A percentile compares a stretch with the other conserved stretches of the same genome.
phyloP scores from a whole-genome alignment of 2,113 vertebrate species.

The Cochlearius cochlearius region DNA sequence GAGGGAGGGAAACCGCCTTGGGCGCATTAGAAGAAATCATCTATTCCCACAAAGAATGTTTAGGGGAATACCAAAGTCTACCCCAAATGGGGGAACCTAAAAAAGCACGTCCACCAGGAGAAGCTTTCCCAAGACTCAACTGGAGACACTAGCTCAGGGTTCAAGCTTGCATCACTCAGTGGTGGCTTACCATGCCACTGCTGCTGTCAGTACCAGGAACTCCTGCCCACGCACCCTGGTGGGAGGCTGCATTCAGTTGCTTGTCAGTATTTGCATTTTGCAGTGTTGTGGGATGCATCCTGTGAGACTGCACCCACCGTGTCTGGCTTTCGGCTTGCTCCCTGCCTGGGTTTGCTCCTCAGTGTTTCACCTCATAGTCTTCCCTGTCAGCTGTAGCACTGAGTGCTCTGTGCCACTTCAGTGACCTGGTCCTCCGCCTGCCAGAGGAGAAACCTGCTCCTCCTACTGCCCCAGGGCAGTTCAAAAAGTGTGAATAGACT shows the following conservation, averaged over 20 bases:
- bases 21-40: background rate
- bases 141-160: background rate
- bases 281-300: background rate
- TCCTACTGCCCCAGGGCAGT: background rate
- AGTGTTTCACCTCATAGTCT: background rate
- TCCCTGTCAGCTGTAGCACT: background rate
- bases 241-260: background rate
- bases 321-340: background rate
- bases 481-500: background rate
- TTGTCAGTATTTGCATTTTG: background rate
- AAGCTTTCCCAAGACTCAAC: background rate
- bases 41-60: background rate
- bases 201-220: background rate
- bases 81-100: background rate
- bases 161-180: background rate
- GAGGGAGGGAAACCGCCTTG: background rate
- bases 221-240: background rate
- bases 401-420: background rate
- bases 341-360: background rate
- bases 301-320: fast-evolving
- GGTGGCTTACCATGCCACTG: background rate
- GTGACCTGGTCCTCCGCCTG: background rate
- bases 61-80: background rate
- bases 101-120: background rate
- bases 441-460: background rate